Evolutionary conservation across 2,888 invertebrate species (phyloP), one percentile per base, ranked within the genome.

Genomic region (Cremastobaeus sp.): DNA sequence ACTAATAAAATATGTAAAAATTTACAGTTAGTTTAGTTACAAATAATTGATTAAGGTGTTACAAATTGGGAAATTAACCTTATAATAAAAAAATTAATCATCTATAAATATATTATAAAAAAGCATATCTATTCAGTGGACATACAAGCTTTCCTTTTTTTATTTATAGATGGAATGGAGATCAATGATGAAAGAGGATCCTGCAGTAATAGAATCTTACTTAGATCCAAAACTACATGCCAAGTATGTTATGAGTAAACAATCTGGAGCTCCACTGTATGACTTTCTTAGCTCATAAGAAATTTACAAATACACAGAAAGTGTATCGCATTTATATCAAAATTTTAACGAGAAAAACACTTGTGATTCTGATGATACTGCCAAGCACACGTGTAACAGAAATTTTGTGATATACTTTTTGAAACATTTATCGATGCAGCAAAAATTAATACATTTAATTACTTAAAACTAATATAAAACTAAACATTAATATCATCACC

Each of bases 141-240:
- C n/a, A n/a, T n/a, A n/a, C n/a, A n/a, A n/a, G n/a, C n/a, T n/a
- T n/a, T n/a, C n/a, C n/a, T n/a, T n/a, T n/a, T 37, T 21, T 28
- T 28, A 74, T 48, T 68, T 73, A 50, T 28, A 93, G 93, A 87
- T 91, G 79, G 88, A 90, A 78, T 95, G 95, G 92, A 91, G 92
- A 50, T 90, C 90, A 47, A 89, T 90, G 0, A 93, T 96, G 93
- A 91, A 92, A 78, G 90, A 91, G 71, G 92, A 93, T 71, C 88
- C 91, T 0, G 92, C 92, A 2, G 94, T 95, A 0, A 92, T 92
- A 83, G 88, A 90, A 0, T 92, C 91, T 81, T 92, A 89, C 74
- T 86, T 94, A 55, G 90, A 92, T 4, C 89, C 92, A 0, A 93
- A 94, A 74, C 90, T 90, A 2, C 95, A 96, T 84, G 91, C 92